Percentiles rank a stretch among this genome's conserved stretches.
These are phyloP conservation scores for Caerostris darwini DNA, from an alignment of 1,140 invertebrate genomes.

Conservation along the genomic window DNA sequence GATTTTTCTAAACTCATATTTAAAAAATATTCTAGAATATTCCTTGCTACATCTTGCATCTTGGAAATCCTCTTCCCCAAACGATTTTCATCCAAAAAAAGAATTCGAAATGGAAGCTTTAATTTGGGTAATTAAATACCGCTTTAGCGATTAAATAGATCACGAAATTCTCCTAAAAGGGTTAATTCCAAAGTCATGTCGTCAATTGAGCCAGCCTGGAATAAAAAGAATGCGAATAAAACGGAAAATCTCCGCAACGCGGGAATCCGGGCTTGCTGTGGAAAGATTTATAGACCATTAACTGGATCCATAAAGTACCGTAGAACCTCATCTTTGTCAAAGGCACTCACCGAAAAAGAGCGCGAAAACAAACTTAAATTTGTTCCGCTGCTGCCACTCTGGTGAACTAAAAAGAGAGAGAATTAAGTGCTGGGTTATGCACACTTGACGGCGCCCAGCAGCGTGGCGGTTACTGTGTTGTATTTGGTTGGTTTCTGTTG, in stretches of 20 bases:
- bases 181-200: conserved; percentile 66
- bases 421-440: conserved; percentile 27
- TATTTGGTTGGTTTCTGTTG: background rate
- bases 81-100: background rate
- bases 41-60: background rate
- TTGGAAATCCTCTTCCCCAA: background rate
- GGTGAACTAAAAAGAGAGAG: background rate
- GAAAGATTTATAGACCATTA: conserved; percentile 76
- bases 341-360: conserved; percentile 43
- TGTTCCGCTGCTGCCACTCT: conserved; percentile 4
- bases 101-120: conserved; percentile 27
- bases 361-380: conserved; percentile 73
- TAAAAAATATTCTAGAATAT: no score
- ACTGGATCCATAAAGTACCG: conserved; percentile 74
- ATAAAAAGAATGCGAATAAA: conserved; percentile 56
- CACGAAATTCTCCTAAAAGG: conserved; percentile 46
- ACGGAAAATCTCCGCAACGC: conserved; percentile 13
- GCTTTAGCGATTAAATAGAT: conserved; percentile 56
- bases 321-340: conserved; percentile 67
- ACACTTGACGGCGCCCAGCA: background rate
- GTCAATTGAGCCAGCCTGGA: conserved; percentile 35
- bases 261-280: conserved; percentile 55
- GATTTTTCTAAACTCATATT: no score
- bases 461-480: background rate
- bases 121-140: conserved; percentile 68